These are phyloP conservation scores for Picus viridis DNA, from an alignment of 2,797 vertebrate species.

Conservation along the genomic window DNA sequence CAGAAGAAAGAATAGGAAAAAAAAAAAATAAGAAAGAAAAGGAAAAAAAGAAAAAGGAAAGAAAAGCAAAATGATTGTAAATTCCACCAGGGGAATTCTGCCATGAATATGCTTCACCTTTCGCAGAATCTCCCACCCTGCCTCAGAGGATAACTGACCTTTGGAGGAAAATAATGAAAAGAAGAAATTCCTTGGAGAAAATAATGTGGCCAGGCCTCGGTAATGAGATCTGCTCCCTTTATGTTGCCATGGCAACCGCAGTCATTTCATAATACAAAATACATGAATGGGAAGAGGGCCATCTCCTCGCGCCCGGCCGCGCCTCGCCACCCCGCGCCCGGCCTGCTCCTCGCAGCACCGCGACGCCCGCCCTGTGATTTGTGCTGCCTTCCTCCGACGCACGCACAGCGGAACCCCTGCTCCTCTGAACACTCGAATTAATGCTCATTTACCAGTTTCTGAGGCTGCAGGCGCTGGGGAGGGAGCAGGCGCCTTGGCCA, in stretches of 20 bases:
- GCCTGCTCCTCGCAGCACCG: constrained; percentile 36
- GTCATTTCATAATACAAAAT: constrained; percentile 93
- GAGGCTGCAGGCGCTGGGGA: neutral
- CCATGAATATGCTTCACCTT: constrained; percentile 93
- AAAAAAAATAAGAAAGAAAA: neutral
- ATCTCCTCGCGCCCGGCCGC: constrained; percentile 77
- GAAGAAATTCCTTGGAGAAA: constrained; percentile 92
- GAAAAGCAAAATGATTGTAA: constrained; percentile 91
- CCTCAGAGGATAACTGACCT: constrained; percentile 97
- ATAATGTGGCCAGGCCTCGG: constrained; percentile 92
- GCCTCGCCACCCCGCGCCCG: constrained; percentile 30
- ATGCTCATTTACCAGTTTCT: neutral
- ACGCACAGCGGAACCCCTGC: neutral
- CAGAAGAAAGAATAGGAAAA: no score
- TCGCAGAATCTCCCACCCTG: constrained; percentile 88
- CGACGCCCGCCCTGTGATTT: neutral
- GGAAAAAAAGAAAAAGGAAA: neutral
- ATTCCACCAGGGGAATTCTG: constrained; percentile 86
- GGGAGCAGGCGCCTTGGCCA: rapidly evolving
- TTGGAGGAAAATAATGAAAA: constrained; percentile 92
- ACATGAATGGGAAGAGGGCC: constrained; percentile 87
- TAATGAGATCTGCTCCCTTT: constrained; percentile 98
- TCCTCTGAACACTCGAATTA: neutral
- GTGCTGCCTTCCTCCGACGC: constrained; percentile 5
- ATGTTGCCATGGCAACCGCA: constrained; percentile 90